Conservation (phyloP, 2,113 vertebrate species). For the Brachypteracias leptosomus region DNA sequence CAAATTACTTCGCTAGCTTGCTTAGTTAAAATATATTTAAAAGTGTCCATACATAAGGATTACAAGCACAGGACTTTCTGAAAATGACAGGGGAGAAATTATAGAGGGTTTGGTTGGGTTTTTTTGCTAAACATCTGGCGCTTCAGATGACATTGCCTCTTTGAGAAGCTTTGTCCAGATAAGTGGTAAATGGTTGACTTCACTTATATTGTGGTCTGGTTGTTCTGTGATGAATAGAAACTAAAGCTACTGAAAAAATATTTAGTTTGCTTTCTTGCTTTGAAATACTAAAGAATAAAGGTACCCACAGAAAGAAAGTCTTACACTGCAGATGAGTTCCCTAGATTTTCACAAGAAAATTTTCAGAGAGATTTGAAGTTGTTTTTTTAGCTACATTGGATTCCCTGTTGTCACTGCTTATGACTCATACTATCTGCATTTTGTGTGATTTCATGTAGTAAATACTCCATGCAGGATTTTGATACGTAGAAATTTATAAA, state of each 20-base stretch:
- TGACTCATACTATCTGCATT: not conserved
- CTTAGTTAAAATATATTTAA: not conserved
- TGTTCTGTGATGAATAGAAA: slow-evolving; percentile 13
- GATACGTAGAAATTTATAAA: not conserved
- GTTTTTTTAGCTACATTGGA: not conserved
- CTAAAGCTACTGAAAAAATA: slow-evolving; percentile 8
- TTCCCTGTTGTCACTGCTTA: not conserved
- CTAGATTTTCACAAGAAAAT: not conserved
- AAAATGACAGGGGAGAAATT: not conserved
- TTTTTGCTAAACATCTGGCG: not conserved
- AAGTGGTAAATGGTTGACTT: not conserved
- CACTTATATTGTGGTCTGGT: not conserved
- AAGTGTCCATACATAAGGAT: not conserved
- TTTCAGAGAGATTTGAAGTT: not conserved
- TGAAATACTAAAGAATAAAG: not conserved
- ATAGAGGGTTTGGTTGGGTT: not conserved
- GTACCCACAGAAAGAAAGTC: not conserved
- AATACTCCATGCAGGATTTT: not conserved
- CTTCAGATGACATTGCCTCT: not conserved
- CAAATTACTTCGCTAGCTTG: not conserved
- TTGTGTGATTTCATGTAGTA: not conserved
- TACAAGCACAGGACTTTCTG: not conserved
- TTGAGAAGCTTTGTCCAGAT: not conserved
- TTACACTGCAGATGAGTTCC: not conserved
- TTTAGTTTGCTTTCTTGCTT: slow-evolving; percentile 31